Conservation (phyloP, 2,113 vertebrate genomes). For the Accipiter cooperii region DNA sequence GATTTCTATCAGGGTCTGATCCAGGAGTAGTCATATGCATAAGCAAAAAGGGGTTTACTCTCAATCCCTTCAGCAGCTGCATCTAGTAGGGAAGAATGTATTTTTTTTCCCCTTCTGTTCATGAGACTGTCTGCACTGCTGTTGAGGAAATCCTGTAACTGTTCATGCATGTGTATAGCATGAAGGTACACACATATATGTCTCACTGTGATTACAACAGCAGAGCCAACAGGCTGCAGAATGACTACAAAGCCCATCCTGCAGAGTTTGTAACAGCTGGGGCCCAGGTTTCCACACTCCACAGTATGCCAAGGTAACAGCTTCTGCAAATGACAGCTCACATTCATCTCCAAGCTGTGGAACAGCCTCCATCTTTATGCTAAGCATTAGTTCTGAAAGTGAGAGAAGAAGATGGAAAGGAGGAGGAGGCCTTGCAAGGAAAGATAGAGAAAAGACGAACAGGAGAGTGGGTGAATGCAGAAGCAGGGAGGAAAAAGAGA, state of each 20-base stretch:
- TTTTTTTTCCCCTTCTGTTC: background rate
- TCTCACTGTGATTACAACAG: background rate
- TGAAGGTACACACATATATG: rapidly evolving
- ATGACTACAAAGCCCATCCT: background rate
- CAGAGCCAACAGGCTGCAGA: background rate
- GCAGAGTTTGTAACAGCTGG: background rate
- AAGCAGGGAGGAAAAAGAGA: background rate
- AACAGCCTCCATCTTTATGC: background rate
- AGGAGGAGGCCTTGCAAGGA: background rate
- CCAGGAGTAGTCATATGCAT: background rate
- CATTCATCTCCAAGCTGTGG: background rate
- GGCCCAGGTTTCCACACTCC: background rate
- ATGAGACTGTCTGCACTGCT: background rate
- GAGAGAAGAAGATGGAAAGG: conserved; percentile 1
- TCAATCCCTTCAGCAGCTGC: background rate
- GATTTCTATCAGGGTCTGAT: background rate
- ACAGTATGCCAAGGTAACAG: background rate
- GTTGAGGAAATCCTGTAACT: background rate
- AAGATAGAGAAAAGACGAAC: background rate
- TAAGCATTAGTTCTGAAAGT: background rate
- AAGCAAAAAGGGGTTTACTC: background rate
- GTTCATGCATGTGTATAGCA: background rate
- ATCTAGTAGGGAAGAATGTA: background rate
- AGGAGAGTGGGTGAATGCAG: conserved; percentile 30
- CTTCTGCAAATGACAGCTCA: background rate